Percentiles rank a stretch among this genome's conserved stretches.
Evolutionary conservation across 2,113 vertebrate genomes (phyloP).

Genomic region (Zapornia atra): DNA sequence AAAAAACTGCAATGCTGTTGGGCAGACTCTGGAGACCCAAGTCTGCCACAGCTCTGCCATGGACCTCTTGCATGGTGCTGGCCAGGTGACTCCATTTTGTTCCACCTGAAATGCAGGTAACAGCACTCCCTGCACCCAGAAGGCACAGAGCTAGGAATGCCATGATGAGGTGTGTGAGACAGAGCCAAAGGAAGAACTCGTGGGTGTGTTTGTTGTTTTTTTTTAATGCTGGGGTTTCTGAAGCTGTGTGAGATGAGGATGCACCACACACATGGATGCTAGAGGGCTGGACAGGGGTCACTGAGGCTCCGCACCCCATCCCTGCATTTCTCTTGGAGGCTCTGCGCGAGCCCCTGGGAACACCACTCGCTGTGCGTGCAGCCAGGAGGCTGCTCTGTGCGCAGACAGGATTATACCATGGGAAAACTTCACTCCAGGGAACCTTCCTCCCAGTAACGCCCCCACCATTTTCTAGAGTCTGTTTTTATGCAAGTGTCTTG

Average conservation of each 20-base stretch:
- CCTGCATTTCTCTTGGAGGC: background rate
- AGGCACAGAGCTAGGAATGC: accelerated
- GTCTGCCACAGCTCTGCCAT: background rate
- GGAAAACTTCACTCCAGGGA: background rate
- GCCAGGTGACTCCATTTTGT: background rate
- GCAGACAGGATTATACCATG: background rate
- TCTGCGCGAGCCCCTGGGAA: accelerated
- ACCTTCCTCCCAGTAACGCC: background rate
- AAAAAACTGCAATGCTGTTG: background rate
- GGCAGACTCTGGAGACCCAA: background rate
- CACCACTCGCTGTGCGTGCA: accelerated
- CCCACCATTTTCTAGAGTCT: background rate
- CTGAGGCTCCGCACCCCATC: background rate
- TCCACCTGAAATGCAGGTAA: background rate
- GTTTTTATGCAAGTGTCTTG: background rate
- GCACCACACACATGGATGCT: accelerated
- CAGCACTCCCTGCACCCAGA: background rate
- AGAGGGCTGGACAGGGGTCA: accelerated
- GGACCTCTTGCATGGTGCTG: background rate
- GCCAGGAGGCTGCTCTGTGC: background rate
- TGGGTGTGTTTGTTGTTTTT: background rate
- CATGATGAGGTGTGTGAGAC: accelerated
- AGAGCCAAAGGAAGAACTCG: background rate
- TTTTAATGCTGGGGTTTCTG: background rate
- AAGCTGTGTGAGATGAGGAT: accelerated